These are phyloP conservation scores for Scortum barcoo DNA, from an alignment of 2,113 vertebrate genomes.

Conservation along the genomic window DNA sequence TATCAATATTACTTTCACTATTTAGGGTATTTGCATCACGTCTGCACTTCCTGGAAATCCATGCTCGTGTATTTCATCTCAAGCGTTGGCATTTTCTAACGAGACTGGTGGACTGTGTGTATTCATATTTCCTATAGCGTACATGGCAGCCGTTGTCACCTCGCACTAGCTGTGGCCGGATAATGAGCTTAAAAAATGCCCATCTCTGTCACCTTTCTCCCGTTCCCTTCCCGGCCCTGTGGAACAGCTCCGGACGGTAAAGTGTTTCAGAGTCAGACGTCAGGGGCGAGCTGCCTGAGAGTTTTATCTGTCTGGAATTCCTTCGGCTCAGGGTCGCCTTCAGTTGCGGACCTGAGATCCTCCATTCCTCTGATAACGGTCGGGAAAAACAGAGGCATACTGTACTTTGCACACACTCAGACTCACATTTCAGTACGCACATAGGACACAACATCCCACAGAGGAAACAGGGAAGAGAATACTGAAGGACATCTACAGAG, in stretches of 20 bases:
- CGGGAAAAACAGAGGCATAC: constrained; percentile 34
- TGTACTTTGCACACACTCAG: constrained; percentile 36
- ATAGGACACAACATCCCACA: neutral
- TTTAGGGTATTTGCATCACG: neutral
- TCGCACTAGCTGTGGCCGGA: constrained; percentile 1
- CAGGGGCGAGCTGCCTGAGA: constrained; percentile 31
- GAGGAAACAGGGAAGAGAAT: neutral
- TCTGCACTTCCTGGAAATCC: neutral
- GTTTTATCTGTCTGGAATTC: constrained; percentile 78
- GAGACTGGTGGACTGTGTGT: neutral
- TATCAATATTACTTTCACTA: neutral
- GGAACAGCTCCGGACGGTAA: constrained; percentile 34
- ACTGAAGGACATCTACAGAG: neutral
- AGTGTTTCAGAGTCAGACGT: constrained; percentile 17
- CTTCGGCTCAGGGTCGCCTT: constrained; percentile 61
- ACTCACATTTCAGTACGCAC: neutral
- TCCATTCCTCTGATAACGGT: constrained; percentile 71
- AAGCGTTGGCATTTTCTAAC: neutral
- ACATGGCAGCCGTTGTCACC: constrained; percentile 43
- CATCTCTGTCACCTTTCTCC: constrained; percentile 25
- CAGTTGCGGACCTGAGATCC: constrained; percentile 48
- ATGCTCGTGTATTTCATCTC: neutral
- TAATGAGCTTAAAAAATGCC: constrained; percentile 49
- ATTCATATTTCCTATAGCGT: constrained; percentile 2
- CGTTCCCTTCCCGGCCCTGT: constrained; percentile 28